Conservation (phyloP, 2,113 vertebrate species). For the Aegithalos caudatus region DNA sequence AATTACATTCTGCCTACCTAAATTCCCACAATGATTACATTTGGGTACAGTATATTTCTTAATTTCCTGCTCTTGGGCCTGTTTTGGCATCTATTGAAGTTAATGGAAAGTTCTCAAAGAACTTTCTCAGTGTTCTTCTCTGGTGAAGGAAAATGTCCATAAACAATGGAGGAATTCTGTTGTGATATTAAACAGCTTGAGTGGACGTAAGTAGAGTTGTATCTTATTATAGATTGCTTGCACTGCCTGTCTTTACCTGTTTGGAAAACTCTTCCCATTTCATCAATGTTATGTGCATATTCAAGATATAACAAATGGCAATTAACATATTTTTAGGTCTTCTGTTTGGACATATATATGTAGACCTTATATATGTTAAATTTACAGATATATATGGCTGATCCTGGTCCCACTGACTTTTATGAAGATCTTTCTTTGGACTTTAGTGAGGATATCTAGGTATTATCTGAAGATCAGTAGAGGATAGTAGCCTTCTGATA, state of each 20-base stretch:
- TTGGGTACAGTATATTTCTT: slow-evolving; percentile 41
- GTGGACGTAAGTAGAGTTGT: background rate
- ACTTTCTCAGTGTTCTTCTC: background rate
- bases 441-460: background rate
- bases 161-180: background rate
- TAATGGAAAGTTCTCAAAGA: slow-evolving; percentile 27
- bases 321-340: background rate
- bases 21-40: slow-evolving; percentile 23
- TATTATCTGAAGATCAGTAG: background rate
- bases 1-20: slow-evolving; percentile 32
- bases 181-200: background rate
- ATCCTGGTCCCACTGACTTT: background rate
- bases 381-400: background rate
- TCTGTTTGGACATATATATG: background rate
- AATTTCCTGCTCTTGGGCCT: slow-evolving; percentile 27
- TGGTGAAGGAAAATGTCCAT: background rate
- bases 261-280: background rate
- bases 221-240: background rate
- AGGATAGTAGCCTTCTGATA: background rate
- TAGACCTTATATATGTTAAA: background rate
- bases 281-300: background rate
- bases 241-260: background rate
- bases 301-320: background rate
- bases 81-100: slow-evolving; percentile 15
- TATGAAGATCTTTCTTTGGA: background rate